Percentiles rank a stretch among this genome's conserved stretches.
Conservation (phyloP, 2,797 vertebrate genomes). For the Atherinosoma microstoma region DNA sequence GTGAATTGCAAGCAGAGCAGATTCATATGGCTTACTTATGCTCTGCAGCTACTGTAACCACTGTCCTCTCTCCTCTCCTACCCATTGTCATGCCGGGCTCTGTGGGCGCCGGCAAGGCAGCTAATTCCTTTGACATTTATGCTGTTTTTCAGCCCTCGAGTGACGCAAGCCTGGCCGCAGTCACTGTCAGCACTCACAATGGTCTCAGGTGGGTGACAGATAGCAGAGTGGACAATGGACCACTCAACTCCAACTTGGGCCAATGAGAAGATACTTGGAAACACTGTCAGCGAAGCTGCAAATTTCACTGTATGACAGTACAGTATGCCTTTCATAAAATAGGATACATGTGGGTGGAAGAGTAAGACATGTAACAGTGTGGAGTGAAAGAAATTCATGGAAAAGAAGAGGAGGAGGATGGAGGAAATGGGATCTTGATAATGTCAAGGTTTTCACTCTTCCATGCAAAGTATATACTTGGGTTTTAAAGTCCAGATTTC, state of each 20-base stretch:
- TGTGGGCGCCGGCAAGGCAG: conserved; percentile 73
- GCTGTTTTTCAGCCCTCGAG: conserved; percentile 64
- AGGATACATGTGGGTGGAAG: conserved; percentile 74
- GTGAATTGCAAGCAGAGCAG: conserved; percentile 46
- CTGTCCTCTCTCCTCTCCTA: conserved; percentile 71
- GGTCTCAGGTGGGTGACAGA: conserved; percentile 68
- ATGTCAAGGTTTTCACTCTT: conserved; percentile 27
- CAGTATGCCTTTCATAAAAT: conserved; percentile 70
- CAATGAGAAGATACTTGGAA: conserved; percentile 45
- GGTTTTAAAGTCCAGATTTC: conserved; percentile 26
- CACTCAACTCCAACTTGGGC: conserved; percentile 38
- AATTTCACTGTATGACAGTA: conserved; percentile 39
- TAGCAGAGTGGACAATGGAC: conserved; percentile 38
- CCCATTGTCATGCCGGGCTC: conserved; percentile 73
- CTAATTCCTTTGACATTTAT: conserved; percentile 86
- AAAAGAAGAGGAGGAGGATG: conserved; percentile 45
- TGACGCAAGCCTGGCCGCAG: conserved; percentile 69
- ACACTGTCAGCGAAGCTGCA: conserved; percentile 51
- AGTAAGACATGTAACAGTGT: conserved; percentile 53
- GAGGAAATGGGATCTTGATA: conserved; percentile 41
- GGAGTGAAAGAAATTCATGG: conserved; percentile 38
- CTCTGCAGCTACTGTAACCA: conserved; percentile 63
- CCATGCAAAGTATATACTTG: conserved; percentile 39
- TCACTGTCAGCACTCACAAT: conserved; percentile 57
- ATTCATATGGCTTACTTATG: conserved; percentile 48